phyloP scores from a whole-genome alignment of 2,888 invertebrate species.

The Dryomyza anilis region DNA sequence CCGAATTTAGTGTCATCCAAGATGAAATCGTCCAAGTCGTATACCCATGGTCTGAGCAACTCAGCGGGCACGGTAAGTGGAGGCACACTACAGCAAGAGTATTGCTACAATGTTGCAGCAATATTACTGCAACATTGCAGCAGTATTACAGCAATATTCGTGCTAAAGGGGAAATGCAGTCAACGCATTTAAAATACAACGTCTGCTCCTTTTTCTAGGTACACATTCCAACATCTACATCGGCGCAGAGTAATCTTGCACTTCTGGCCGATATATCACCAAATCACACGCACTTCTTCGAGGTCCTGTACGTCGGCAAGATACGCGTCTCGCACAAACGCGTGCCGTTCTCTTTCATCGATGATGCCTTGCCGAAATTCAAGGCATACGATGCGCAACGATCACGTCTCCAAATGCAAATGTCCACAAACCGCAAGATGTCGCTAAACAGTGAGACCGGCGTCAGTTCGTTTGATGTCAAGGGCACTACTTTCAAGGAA shows the following conservation, averaged over 20 bases:
- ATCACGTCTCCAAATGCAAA: constrained; percentile 52
- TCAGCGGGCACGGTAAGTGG: constrained; percentile 58
- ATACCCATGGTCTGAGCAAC: constrained; percentile 60
- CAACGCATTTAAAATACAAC: not conserved
- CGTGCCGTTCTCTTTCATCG: constrained; percentile 82
- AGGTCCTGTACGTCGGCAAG: constrained; percentile 90
- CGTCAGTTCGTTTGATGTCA: constrained; percentile 41
- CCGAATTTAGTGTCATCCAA: constrained; percentile 57
- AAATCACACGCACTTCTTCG: constrained; percentile 87
- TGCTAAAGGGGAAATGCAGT: not conserved
- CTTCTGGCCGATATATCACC: constrained; percentile 73
- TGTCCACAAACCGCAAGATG: constrained; percentile 52
- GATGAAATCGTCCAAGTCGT: constrained; percentile 61
- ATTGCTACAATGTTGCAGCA: no score
- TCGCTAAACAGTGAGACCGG: constrained; percentile 51
- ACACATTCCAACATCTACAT: constrained; percentile 60
- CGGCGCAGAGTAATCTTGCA: constrained; percentile 59
- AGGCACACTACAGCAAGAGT: no score
- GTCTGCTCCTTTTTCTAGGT: constrained; percentile 38
- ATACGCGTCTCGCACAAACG: constrained; percentile 86
- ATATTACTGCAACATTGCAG: no score
- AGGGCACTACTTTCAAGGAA: constrained; percentile 42
- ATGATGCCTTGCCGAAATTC: constrained; percentile 87
- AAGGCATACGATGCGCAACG: constrained; percentile 79
- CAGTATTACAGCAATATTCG: not conserved